Conservation (phyloP, 1,140 invertebrate species). For the Papilio glaucus region DNA sequence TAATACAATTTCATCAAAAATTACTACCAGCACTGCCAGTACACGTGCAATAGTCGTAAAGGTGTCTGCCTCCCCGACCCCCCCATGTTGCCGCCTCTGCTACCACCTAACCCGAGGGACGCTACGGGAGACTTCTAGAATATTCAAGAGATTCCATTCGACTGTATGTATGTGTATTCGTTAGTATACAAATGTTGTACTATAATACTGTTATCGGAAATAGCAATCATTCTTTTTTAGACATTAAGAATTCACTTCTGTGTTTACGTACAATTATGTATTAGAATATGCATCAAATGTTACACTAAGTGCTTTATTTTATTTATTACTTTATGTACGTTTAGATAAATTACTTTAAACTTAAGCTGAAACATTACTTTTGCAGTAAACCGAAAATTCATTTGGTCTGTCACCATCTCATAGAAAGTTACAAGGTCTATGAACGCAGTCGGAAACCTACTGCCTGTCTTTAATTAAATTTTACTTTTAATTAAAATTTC, state of each 20-base stretch:
- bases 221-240: constrained; percentile 15
- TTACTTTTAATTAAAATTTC: no score
- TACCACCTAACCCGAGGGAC: constrained; percentile 12
- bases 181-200: constrained; percentile 9
- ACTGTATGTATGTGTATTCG: no score
- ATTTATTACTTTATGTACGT: neutral
- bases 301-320: neutral
- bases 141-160: constrained; percentile 41
- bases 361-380: no score
- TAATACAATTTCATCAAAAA: constrained; percentile 62
- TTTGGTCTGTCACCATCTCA: no score
- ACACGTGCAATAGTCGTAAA: constrained; percentile 59
- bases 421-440: no score
- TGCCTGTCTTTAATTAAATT: no score
- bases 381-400: no score
- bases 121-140: constrained; percentile 44
- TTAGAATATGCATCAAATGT: neutral
- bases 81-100: constrained; percentile 19
- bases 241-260: neutral
- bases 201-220: constrained; percentile 14
- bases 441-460: no score
- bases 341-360: no score
- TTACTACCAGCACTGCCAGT: constrained; percentile 45
- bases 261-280: neutral
- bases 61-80: constrained; percentile 44